phyloP scores from a whole-genome alignment of 2,113 vertebrate genomes.

The Orcinus orca region DNA sequence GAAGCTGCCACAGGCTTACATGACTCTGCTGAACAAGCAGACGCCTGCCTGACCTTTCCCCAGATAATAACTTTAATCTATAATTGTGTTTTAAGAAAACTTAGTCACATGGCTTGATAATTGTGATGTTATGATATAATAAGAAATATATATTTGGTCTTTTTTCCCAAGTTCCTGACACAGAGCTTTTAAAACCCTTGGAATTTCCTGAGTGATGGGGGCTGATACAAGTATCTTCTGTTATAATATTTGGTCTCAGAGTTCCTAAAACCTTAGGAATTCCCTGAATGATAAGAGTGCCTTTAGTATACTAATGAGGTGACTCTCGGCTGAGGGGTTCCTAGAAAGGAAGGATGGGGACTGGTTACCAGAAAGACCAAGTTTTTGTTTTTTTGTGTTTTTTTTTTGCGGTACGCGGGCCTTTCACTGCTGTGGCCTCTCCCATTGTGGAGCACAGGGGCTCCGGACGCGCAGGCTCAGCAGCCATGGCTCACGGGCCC shows the following conservation, averaged over 20 bases:
- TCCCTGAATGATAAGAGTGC: not conserved
- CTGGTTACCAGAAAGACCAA: not conserved
- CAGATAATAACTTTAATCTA: not conserved
- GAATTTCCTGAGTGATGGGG: not conserved
- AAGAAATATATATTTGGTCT: not conserved
- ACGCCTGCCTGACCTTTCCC: not conserved
- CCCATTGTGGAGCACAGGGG: no score
- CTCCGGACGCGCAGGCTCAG: no score
- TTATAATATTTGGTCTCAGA: not conserved
- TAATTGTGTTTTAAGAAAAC: not conserved
- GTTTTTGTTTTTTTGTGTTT: not conserved
- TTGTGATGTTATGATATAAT: not conserved
- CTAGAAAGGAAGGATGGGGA: not conserved
- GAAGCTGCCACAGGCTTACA: not conserved
- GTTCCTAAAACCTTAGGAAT: not conserved
- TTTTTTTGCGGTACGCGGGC: no score
- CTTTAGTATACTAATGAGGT: not conserved
- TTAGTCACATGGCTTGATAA: not conserved
- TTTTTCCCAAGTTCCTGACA: not conserved
- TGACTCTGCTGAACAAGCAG: not conserved
- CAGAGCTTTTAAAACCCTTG: not conserved
- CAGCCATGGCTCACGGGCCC: no score
- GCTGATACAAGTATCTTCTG: not conserved
- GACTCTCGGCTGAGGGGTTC: not conserved
- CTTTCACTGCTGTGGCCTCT: no score